Conservation (phyloP, 2,888 invertebrate genomes). For the Sympetrum striolatum region DNA sequence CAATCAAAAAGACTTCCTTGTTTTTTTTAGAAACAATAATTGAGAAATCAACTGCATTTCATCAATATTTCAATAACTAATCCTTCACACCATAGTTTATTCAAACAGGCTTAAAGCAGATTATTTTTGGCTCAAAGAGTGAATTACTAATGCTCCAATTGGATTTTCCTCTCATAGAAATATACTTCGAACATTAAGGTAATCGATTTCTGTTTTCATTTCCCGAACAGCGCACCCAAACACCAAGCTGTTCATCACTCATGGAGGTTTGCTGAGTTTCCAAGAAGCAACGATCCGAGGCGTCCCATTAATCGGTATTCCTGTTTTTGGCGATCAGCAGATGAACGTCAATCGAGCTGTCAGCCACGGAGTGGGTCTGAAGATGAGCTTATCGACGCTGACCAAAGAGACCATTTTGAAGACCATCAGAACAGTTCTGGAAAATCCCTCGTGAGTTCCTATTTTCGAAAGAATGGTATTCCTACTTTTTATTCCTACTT, state of each 20-base stretch:
- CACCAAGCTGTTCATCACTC: slow-evolving; percentile 47
- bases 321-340: slow-evolving; percentile 16
- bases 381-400: neutral
- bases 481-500: too few relatives aligned
- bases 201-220: neutral
- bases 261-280: slow-evolving; percentile 45
- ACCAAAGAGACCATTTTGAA: neutral
- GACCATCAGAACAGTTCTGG: neutral
- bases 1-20: too few relatives aligned
- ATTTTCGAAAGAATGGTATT: too few relatives aligned
- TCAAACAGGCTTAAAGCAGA: too few relatives aligned
- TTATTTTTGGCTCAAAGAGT: too few relatives aligned
- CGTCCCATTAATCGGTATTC: slow-evolving; percentile 42
- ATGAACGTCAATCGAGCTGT: neutral
- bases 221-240: slow-evolving; percentile 45
- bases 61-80: too few relatives aligned
- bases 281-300: slow-evolving; percentile 42
- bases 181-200: too few relatives aligned
- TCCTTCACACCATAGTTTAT: too few relatives aligned
- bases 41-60: too few relatives aligned
- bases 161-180: too few relatives aligned
- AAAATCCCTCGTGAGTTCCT: slow-evolving; percentile 38
- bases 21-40: too few relatives aligned
- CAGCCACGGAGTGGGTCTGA: neutral
- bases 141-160: too few relatives aligned